Conservation (phyloP, 1,140 invertebrate genomes). For the Hermatobates lingyangjiaoensis region DNA sequence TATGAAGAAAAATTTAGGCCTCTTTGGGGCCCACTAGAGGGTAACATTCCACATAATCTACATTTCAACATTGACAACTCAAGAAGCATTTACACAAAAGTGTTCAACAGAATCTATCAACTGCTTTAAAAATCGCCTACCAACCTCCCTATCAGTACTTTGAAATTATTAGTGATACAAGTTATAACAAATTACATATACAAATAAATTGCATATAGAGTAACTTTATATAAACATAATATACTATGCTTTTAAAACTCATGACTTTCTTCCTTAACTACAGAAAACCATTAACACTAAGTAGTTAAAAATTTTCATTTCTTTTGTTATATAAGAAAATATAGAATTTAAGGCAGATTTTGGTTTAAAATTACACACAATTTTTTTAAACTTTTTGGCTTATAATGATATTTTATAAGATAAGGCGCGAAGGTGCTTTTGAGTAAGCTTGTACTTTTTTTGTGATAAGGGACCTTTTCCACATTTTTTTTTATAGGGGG, state of each 20-base stretch:
- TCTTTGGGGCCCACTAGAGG: conserved; percentile 12
- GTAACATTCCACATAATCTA: conserved; percentile 17
- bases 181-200: conserved; percentile 11
- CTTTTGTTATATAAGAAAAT: conserved; percentile 30
- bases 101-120: no score
- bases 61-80: conserved; percentile 17
- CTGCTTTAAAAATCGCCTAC: conserved; percentile 4
- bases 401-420: conserved; percentile 29
- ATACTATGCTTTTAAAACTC: conserved; percentile 17
- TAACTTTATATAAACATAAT: conserved; percentile 22
- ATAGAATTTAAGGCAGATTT: conserved; percentile 48
- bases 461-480: conserved; percentile 27
- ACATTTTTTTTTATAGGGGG: conserved; percentile 17
- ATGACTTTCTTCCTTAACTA: conserved; percentile 17
- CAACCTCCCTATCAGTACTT: conserved; percentile 11
- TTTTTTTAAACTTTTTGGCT: conserved; percentile 29
- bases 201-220: conserved; percentile 14
- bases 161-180: conserved; percentile 12
- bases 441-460: conserved; percentile 50
- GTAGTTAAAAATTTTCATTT: conserved; percentile 22
- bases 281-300: conserved; percentile 19
- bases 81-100: no score
- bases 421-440: conserved; percentile 50
- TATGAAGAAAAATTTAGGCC: conserved; percentile 6
- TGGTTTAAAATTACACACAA: conserved; percentile 37